A percentile compares a stretch with the other conserved stretches of the same genome.
Evolutionary conservation across 2,888 invertebrate genomes (phyloP).

Genomic region (Seladonia tumulorum): DNA sequence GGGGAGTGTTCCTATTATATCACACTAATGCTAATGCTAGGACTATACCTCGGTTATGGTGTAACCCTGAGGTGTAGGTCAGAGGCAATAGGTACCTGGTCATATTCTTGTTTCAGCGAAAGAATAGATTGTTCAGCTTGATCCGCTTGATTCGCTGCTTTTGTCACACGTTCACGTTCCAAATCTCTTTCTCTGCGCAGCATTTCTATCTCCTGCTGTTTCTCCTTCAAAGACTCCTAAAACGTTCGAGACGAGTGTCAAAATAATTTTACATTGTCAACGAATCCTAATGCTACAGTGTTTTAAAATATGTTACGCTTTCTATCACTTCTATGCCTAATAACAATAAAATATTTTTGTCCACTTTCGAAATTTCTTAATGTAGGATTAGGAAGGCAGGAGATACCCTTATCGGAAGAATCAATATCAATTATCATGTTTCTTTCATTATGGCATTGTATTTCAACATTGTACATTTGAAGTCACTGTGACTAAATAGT

Average conservation of each 20-base stretch:
- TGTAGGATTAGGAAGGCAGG: constrained; percentile 3
- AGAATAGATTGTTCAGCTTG: constrained; percentile 89
- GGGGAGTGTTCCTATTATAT: not conserved
- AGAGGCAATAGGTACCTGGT: constrained; percentile 85
- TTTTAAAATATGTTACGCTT: not conserved
- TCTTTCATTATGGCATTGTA: constrained; percentile 7
- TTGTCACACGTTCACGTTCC: constrained; percentile 94
- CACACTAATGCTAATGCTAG: not conserved
- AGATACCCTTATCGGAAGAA: constrained; percentile 8
- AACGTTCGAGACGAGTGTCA: constrained; percentile 58
- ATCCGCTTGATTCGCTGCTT: constrained; percentile 92
- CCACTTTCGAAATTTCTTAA: not conserved
- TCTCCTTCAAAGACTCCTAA: constrained; percentile 96
- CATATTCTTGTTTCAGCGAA: constrained; percentile 87
- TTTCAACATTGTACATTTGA: constrained; percentile 20
- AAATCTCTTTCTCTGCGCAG: constrained; percentile 95
- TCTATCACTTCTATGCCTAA: not conserved
- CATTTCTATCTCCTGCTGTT: constrained; percentile 97
- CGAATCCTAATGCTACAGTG: constrained; percentile 5
- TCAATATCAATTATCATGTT: constrained; percentile 7
- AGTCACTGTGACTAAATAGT: not conserved
- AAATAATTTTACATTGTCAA: not conserved
- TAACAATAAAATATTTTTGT: not conserved
- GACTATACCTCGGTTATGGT: no score
- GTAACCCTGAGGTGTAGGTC: not conserved